A percentile compares a stretch with the other conserved stretches of the same genome.
Evolutionary conservation across 2,113 vertebrate species (phyloP).

Genomic region (Beaufortia kweichowensis): DNA sequence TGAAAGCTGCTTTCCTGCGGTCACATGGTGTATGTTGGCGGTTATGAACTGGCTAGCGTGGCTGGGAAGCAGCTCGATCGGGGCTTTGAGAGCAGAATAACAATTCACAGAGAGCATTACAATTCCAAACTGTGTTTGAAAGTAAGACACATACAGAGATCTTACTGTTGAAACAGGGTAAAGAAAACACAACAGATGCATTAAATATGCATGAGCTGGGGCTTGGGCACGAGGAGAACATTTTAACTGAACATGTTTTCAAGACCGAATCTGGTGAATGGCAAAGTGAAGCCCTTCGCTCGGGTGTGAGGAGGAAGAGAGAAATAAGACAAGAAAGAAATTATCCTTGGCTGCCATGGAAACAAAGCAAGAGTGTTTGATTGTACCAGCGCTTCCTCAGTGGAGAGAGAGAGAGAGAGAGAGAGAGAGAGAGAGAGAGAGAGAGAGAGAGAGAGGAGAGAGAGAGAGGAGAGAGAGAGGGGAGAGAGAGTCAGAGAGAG

Average conservation of each 20-base stretch:
- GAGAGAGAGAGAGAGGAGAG: too few relatives aligned
- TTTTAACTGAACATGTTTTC: conserved; percentile 19
- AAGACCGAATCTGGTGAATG: neutral
- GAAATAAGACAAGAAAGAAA: conserved; percentile 33
- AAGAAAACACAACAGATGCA: neutral
- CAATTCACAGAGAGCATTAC: neutral
- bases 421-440: too few relatives aligned
- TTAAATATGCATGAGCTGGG: conserved; percentile 26
- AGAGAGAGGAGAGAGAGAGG: conserved; percentile 3
- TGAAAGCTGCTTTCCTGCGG: too few relatives aligned
- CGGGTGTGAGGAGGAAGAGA: conserved; percentile 9
- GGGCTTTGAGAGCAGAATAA: neutral
- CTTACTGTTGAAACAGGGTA: conserved; percentile 24
- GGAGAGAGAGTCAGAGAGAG: too few relatives aligned
- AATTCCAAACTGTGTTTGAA: conserved; percentile 23
- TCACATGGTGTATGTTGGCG: too few relatives aligned
- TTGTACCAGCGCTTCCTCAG: neutral
- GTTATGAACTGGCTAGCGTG: neutral
- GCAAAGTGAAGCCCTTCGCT: conserved; percentile 12
- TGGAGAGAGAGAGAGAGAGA: neutral
- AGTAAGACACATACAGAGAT: neutral
- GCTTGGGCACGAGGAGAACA: conserved; percentile 7
- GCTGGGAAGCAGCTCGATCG: neutral
- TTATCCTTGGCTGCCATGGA: conserved; percentile 42
- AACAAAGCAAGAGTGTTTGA: conserved; percentile 24